These are phyloP conservation scores for Conus canariensis DNA, from an alignment of 2,888 invertebrate genomes.

Conservation along the genomic window DNA sequence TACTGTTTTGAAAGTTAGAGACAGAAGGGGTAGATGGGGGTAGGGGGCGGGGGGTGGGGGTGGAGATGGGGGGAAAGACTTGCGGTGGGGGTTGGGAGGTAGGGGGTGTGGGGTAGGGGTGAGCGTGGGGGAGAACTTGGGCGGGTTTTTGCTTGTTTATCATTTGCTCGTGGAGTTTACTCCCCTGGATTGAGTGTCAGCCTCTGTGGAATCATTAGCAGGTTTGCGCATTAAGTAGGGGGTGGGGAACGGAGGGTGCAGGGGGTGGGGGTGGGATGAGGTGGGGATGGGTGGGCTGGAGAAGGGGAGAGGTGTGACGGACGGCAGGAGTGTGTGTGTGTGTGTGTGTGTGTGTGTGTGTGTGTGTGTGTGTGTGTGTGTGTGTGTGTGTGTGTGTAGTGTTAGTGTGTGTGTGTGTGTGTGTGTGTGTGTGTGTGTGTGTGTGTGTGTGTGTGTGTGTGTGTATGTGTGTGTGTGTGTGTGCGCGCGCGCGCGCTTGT, in stretches of 20 bases:
- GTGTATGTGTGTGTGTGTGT: too few species aligned
- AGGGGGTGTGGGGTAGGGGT: neutral
- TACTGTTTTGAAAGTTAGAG: neutral
- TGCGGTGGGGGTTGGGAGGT: neutral
- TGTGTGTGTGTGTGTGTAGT: too few species aligned
- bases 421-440: too few species aligned
- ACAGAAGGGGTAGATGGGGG: neutral
- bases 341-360: too few species aligned
- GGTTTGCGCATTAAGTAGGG: slow-evolving; percentile 1
- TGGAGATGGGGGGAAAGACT: neutral
- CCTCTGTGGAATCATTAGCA: neutral
- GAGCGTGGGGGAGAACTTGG: neutral
- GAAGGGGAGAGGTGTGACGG: neutral
- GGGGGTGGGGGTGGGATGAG: too few species aligned
- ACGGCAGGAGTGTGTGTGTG: too few species aligned
- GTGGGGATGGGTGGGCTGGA: too few species aligned
- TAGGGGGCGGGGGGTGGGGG: neutral
- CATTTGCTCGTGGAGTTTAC: neutral
- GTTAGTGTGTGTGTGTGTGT: too few species aligned
- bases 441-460: too few species aligned
- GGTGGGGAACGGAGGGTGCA: too few species aligned
- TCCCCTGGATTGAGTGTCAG: neutral
- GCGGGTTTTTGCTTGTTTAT: neutral
- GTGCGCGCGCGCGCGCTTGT: too few species aligned
- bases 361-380: too few species aligned